Percentiles rank a stretch among this genome's conserved stretches.
Conservation (phyloP, 2,113 vertebrate genomes). For the Cebidichthys violaceus region DNA sequence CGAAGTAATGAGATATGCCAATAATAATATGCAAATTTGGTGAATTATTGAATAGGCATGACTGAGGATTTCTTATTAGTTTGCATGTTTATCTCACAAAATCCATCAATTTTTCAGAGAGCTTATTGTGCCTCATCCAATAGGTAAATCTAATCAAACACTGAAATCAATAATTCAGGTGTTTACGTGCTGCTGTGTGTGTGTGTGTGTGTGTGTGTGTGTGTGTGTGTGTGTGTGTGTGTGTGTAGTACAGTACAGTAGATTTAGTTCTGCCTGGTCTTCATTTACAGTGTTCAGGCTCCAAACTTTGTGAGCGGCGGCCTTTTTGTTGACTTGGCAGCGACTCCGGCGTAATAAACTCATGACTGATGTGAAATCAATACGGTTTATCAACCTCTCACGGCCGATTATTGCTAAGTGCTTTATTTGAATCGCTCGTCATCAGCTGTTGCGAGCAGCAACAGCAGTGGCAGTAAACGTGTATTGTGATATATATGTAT, state of each 20-base stretch:
- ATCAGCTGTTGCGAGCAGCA: slow-evolving; percentile 43
- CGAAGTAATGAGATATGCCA: slow-evolving; percentile 81
- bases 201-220: slow-evolving; percentile 1
- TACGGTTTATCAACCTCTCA: slow-evolving; percentile 62
- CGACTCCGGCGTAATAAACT: slow-evolving; percentile 58
- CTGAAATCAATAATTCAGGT: slow-evolving; percentile 79
- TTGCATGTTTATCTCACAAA: slow-evolving; percentile 79
- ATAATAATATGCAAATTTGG: slow-evolving; percentile 84
- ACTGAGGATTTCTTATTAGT: slow-evolving; percentile 78
- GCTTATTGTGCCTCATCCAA: slow-evolving; percentile 61
- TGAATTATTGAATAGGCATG: slow-evolving; percentile 85
- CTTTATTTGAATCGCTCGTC: slow-evolving; percentile 60
- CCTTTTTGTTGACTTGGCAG: slow-evolving; percentile 50
- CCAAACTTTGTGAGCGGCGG: slow-evolving; percentile 53
- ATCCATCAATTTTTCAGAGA: slow-evolving; percentile 72
- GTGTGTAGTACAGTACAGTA: slow-evolving; percentile 27
- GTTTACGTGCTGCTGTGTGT: slow-evolving; percentile 56
- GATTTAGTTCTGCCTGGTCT: slow-evolving; percentile 33
- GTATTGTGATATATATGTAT: slow-evolving; percentile 10
- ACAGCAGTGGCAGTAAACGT: not conserved
- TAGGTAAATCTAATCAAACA: slow-evolving; percentile 78
- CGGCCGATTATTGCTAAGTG: slow-evolving; percentile 59
- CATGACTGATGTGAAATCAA: slow-evolving; percentile 69
- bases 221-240: not conserved
- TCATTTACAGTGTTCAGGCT: slow-evolving; percentile 43